Evolutionary conservation across 2,888 invertebrate species (phyloP).

Genomic region (Crocallis elinguaria): DNA sequence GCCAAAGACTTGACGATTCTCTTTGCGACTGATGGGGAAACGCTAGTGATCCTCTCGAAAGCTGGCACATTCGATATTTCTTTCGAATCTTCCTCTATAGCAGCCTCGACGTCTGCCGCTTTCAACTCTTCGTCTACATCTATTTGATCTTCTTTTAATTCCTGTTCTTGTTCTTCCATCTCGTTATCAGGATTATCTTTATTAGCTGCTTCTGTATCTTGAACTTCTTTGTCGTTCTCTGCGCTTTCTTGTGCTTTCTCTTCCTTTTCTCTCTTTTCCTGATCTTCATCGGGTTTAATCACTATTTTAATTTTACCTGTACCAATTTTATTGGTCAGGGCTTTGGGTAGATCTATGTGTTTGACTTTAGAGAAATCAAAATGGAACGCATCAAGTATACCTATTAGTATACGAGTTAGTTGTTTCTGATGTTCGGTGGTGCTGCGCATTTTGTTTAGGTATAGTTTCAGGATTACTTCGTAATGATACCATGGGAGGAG

Average conservation of each 20-base stretch:
- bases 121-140: constrained; percentile 67
- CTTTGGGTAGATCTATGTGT: constrained; percentile 67
- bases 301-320: constrained; percentile 41
- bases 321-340: constrained; percentile 57
- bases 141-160: constrained; percentile 22
- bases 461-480: constrained; percentile 91
- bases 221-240: constrained; percentile 32
- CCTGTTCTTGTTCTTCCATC: constrained; percentile 50
- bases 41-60: constrained; percentile 76
- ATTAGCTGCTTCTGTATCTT: constrained; percentile 42
- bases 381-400: constrained; percentile 95
- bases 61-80: constrained; percentile 63
- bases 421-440: constrained; percentile 92
- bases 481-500: constrained; percentile 96
- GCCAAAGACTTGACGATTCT: constrained; percentile 90
- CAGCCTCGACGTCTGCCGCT: constrained; percentile 69
- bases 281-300: constrained; percentile 42
- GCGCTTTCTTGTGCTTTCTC: constrained; percentile 24
- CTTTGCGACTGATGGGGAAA: constrained; percentile 90
- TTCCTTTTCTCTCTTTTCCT: constrained; percentile 41
- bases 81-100: constrained; percentile 57
- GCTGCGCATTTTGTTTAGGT: constrained; percentile 90
- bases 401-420: constrained; percentile 89
- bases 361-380: constrained; percentile 91
- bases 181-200: constrained; percentile 53